Evolutionary conservation across 1,140 invertebrate genomes (phyloP), one percentile per base, ranked within the genome.

Genomic region (Diorhabda carinulata): DNA sequence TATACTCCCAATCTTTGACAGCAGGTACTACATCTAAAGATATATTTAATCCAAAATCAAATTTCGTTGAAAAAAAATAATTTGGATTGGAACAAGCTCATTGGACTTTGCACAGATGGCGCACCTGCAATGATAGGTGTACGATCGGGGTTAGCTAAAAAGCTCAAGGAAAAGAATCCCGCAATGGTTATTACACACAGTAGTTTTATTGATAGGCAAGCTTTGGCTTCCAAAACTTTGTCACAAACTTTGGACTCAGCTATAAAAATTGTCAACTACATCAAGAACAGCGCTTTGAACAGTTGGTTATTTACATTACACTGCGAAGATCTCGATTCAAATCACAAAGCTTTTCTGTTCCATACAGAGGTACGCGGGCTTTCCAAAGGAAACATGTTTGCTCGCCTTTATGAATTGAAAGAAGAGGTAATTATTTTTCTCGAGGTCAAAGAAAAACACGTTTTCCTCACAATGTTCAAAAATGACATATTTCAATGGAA

Each of bases 71-170:
- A 66, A 73, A 73, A 76, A 72, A 74, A 76, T 64, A 66, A 73
- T 69, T 61, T 77, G 56, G 66, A 66, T 66, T 77, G 75, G 70
- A 63, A 74, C 40, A 69, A 77, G 52, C 74, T 73, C 56, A 66
- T 76, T 72, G 77, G 76, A 58, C 73, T 80, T 71, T 81, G 77
- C 70, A 81, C 78, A 70, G 79, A 80, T 75, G 75, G 78, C 61
- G 78, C 78, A 58, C 76, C 73, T 72, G 74, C 78, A 60, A 79
- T 81, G 79, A 70, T 76, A 47, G 76, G 78, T 68, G 73, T 68
- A 68, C 69, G 69, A 73, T 74, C 70, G 70, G 25, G 25, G 0
- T 25, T 25, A 25, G 25, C 25, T 25, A 25, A 25, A 25, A 25
- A 0, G 25, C 25, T n/a, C n/a, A n/a, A n/a, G n/a, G n/a, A n/a